phyloP scores from a whole-genome alignment of 2,888 invertebrate genomes.

The Agrenia bidenticulata region DNA sequence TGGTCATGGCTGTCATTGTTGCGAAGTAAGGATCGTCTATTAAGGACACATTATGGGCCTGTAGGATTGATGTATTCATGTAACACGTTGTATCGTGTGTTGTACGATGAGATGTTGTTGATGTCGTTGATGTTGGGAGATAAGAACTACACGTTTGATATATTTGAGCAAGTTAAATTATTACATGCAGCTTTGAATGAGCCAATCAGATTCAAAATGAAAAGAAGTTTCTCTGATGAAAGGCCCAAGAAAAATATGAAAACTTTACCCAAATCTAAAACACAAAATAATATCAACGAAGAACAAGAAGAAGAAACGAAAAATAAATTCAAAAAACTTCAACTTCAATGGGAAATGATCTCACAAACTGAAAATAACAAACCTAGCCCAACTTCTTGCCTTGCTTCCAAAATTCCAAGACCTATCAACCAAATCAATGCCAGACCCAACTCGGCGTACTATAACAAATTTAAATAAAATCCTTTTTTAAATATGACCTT shows the following conservation, averaged over 20 bases:
- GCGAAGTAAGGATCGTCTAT: constrained; percentile 76
- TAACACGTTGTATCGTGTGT: constrained; percentile 62
- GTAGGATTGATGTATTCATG: constrained; percentile 71
- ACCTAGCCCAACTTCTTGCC: constrained; percentile 5
- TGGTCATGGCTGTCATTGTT: constrained; percentile 88
- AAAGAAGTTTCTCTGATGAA: constrained; percentile 50
- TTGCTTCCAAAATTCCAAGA: constrained; percentile 69
- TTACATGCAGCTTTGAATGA: constrained; percentile 70
- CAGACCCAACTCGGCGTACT: too few species aligned
- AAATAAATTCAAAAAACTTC: constrained; percentile 71
- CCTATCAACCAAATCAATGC: constrained; percentile 62
- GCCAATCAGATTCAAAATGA: constrained; percentile 46
- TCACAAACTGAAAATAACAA: constrained; percentile 58
- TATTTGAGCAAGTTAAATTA: constrained; percentile 75
- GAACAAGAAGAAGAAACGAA: not conserved
- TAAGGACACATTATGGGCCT: constrained; percentile 73
- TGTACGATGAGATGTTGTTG: constrained; percentile 72
- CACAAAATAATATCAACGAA: constrained; percentile 46
- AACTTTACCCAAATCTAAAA: constrained; percentile 50
- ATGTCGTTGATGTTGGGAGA: constrained; percentile 77
- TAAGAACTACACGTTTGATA: constrained; percentile 67
- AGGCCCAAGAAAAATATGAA: constrained; percentile 39
- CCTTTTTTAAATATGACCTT: too few species aligned
- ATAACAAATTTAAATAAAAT: too few species aligned
- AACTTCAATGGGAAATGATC: constrained; percentile 79